Conservation (phyloP, 1,140 invertebrate genomes). For the Drosophila guanche region DNA sequence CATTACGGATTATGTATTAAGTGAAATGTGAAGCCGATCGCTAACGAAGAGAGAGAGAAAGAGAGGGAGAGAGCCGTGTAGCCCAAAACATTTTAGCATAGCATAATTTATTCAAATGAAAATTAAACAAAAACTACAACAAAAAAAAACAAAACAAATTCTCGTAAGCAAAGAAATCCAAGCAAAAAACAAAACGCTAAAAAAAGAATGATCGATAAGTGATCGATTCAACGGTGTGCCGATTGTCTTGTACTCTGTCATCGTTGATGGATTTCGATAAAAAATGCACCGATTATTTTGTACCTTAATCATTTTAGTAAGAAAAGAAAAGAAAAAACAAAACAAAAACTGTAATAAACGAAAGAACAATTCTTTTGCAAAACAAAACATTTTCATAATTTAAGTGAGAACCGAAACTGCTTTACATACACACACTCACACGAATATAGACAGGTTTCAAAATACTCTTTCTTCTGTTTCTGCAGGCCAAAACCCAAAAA, state of each 20-base stretch:
- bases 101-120: slow-evolving; percentile 76
- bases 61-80: slow-evolving; percentile 34
- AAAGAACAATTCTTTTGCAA: slow-evolving; percentile 15
- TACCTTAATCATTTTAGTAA: slow-evolving; percentile 42
- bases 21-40: slow-evolving; percentile 38
- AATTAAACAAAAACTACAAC: slow-evolving; percentile 2
- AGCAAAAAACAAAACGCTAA: neutral
- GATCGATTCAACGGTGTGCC: too few relatives aligned
- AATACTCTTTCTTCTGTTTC: slow-evolving; percentile 41
- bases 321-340: neutral
- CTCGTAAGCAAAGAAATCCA: slow-evolving; percentile 22
- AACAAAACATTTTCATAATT: slow-evolving; percentile 14
- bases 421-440: slow-evolving; percentile 9
- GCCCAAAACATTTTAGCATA: slow-evolving; percentile 60
- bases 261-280: too few relatives aligned
- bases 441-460: slow-evolving; percentile 67
- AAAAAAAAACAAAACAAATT: neutral
- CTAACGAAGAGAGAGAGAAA: too few relatives aligned
- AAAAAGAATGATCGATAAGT: slow-evolving; percentile 2
- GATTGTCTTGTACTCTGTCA: too few relatives aligned
- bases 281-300: neutral
- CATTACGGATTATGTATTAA: slow-evolving; percentile 38
- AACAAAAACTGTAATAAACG: slow-evolving; percentile 1
- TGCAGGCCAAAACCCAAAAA: slow-evolving; percentile 23
- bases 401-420: slow-evolving; percentile 8